Evolutionary conservation across 2,797 vertebrate genomes (phyloP).

Genomic region (Girardinus metallicus): DNA sequence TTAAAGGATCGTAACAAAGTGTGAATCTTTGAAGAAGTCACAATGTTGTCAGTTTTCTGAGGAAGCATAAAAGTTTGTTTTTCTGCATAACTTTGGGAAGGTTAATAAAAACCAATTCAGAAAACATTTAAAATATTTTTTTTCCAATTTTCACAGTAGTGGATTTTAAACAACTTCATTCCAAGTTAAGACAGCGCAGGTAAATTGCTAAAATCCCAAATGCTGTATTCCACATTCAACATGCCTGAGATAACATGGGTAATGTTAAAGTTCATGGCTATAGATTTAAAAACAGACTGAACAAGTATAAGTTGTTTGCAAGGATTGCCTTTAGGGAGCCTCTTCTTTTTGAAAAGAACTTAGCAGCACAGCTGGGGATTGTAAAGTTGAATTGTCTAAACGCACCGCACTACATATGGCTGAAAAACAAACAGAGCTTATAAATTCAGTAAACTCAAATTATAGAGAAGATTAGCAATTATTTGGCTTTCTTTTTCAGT

Average conservation of each 20-base stretch:
- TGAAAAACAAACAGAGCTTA: neutral
- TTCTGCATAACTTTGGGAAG: neutral
- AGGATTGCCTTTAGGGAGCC: neutral
- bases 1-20: neutral
- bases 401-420: neutral
- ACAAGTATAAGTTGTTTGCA: neutral
- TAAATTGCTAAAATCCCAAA: neutral
- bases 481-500: neutral
- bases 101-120: neutral
- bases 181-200: neutral
- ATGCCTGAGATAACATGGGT: neutral
- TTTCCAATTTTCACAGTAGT: neutral
- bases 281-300: slow-evolving; percentile 1
- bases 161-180: neutral
- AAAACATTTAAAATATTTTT: neutral
- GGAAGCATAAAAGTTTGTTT: neutral
- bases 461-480: neutral
- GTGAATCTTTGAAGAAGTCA: neutral
- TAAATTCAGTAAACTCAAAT: neutral
- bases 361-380: neutral
- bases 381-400: neutral
- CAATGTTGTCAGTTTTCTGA: too few relatives aligned
- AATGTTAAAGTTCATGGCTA: neutral
- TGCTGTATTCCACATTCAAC: neutral
- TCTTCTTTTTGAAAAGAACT: neutral